Evolutionary conservation across 2,113 vertebrate genomes (phyloP).

Genomic region (Eudyptes chrysolophus): DNA sequence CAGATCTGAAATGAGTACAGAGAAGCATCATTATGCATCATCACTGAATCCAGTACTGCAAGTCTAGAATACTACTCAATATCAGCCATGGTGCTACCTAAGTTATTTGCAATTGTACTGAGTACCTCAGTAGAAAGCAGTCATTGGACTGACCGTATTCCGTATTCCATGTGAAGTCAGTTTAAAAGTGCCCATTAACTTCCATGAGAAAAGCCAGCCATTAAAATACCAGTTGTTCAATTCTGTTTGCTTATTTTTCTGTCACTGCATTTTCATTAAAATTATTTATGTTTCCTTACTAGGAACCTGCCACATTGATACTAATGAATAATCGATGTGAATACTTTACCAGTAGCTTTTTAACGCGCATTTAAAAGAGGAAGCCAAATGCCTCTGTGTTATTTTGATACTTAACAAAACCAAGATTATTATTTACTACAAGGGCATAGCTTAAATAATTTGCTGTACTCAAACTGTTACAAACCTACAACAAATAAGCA

Average conservation of each 20-base stretch:
- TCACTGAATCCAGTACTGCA: neutral
- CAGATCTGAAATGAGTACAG: neutral
- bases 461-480: neutral
- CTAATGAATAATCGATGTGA: neutral
- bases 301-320: neutral
- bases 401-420: constrained; percentile 44
- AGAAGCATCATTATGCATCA: neutral
- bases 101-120: neutral
- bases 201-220: neutral
- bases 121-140: neutral
- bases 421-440: constrained; percentile 31
- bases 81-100: neutral
- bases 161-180: neutral
- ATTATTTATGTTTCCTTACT: neutral
- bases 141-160: neutral
- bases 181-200: constrained; percentile 37
- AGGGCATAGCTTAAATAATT: neutral
- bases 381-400: constrained; percentile 19
- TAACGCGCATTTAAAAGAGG: neutral
- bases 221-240: constrained; percentile 20
- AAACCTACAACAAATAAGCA: neutral
- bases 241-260: constrained; percentile 50
- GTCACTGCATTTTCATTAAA: constrained; percentile 6
- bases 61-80: neutral
- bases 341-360: neutral